These are phyloP conservation scores for Myiagra hebetior DNA, from an alignment of 2,113 vertebrate species.

Conservation along the genomic window DNA sequence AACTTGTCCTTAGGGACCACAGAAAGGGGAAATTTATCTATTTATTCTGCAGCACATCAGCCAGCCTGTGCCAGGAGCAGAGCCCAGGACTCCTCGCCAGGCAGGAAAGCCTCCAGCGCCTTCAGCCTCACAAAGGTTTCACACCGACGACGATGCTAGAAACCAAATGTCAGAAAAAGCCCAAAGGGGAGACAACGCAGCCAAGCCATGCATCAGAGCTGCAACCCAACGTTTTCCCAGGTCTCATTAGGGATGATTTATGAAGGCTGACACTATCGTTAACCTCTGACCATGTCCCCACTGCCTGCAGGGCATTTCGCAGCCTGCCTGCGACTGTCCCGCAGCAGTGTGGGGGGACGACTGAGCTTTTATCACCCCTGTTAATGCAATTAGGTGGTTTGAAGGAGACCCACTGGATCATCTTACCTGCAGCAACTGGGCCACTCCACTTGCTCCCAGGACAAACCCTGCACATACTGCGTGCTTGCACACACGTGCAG, in stretches of 20 bases:
- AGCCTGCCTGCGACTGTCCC: background rate
- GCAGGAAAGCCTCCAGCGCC: background rate
- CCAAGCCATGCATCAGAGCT: background rate
- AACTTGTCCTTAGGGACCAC: background rate
- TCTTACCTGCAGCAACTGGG: background rate
- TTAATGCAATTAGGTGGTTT: background rate
- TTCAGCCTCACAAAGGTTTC: background rate
- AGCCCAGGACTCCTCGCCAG: background rate
- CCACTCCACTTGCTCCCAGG: fast-evolving
- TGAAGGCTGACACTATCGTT: conserved; percentile 7
- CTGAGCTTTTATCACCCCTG: background rate
- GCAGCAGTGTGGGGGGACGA: background rate
- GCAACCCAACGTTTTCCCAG: background rate
- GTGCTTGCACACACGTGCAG: background rate
- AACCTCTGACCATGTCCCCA: conserved; percentile 25
- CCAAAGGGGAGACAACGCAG: background rate
- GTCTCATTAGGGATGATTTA: conserved; percentile 43
- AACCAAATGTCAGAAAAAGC: background rate
- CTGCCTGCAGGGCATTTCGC: background rate
- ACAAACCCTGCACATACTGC: fast-evolving
- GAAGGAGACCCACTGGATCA: background rate
- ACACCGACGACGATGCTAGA: background rate
- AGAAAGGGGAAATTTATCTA: background rate
- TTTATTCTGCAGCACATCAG: background rate
- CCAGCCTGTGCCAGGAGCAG: background rate